Evolutionary conservation across 2,797 vertebrate species (phyloP).

Genomic region (Sternotherus odoratus): DNA sequence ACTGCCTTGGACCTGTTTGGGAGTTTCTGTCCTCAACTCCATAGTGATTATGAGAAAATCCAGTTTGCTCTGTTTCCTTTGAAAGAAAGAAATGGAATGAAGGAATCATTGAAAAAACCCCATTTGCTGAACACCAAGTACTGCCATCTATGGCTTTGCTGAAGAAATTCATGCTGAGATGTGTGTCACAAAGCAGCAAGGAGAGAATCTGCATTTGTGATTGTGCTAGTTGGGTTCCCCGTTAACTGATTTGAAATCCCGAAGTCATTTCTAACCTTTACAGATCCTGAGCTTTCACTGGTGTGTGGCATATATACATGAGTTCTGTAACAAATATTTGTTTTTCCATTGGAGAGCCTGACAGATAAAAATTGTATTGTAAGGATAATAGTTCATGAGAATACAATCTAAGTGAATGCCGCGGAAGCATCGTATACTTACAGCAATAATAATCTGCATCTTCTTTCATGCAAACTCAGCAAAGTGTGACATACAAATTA

Average conservation of each 20-base stretch:
- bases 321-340: neutral
- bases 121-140: fast-evolving
- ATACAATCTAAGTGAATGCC: neutral
- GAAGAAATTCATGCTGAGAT: neutral
- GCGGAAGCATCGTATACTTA: neutral
- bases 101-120: neutral
- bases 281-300: neutral
- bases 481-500: fast-evolving
- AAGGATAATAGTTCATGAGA: neutral
- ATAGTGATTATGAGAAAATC: neutral
- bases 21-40: neutral
- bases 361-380: neutral
- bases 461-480: neutral
- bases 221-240: fast-evolving
- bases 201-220: neutral
- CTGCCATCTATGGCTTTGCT: neutral
- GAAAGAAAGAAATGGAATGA: neutral
- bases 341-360: neutral
- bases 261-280: neutral
- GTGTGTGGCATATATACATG: neutral
- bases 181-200: neutral
- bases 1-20: neutral
- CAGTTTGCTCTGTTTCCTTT: neutral
- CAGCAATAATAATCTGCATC: neutral
- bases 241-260: neutral